Conservation (phyloP, 1,140 invertebrate species). For the Nebria ingens region DNA sequence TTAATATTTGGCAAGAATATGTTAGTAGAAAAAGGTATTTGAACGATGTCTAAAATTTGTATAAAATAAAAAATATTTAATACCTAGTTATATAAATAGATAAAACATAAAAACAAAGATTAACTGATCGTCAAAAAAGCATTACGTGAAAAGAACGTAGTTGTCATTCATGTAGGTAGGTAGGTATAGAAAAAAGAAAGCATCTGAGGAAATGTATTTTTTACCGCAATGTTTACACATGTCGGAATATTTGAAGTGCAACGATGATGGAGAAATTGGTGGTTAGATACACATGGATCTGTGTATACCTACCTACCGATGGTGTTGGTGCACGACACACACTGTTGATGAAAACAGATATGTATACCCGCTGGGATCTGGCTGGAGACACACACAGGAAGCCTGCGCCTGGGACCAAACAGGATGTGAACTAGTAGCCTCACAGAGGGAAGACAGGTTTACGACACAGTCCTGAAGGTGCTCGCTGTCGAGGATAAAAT, state of each 20-base stretch:
- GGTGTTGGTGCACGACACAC: neutral
- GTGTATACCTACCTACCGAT: neutral
- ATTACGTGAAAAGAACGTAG: too few relatives aligned
- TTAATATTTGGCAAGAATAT: too few relatives aligned
- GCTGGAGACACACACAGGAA: neutral
- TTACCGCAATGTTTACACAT: constrained; percentile 8
- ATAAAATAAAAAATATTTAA: too few relatives aligned
- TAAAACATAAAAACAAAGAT: too few relatives aligned
- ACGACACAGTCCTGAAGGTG: constrained; percentile 2
- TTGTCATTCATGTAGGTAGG: neutral
- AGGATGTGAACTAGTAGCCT: constrained; percentile 6
- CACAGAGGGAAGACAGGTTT: constrained; percentile 1
- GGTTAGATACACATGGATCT: too few relatives aligned
- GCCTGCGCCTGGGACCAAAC: neutral
- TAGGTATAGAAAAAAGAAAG: neutral
- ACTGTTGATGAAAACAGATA: neutral
- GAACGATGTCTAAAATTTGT: too few relatives aligned
- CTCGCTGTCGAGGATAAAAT: neutral
- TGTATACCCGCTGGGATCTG: neutral
- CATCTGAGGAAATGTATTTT: neutral
- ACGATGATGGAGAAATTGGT: neutral
- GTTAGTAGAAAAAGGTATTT: too few relatives aligned
- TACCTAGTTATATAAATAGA: too few relatives aligned
- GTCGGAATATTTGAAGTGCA: neutral
- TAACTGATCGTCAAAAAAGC: too few relatives aligned